These are phyloP conservation scores for Numenius arquata DNA, from an alignment of 2,113 vertebrate genomes.

Conservation along the genomic window DNA sequence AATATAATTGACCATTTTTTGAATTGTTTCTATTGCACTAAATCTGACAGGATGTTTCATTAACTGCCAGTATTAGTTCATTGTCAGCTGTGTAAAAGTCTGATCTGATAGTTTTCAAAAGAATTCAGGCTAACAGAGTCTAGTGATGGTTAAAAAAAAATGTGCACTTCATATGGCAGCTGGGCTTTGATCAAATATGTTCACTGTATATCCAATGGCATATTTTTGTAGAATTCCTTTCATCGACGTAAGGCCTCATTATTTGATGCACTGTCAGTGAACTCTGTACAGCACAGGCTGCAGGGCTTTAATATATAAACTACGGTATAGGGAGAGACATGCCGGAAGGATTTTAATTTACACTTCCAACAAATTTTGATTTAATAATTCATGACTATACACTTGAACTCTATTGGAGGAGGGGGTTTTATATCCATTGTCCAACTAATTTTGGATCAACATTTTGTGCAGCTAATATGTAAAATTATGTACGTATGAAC, in stretches of 20 bases:
- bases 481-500: background rate
- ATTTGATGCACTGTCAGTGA: constrained; percentile 37
- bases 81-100: background rate
- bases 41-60: background rate
- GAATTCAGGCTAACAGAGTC: background rate
- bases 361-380: constrained; percentile 35
- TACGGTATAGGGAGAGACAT: background rate
- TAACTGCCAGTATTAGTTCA: background rate
- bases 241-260: background rate
- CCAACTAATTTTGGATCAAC: constrained; percentile 7
- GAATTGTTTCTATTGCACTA: background rate
- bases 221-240: constrained; percentile 30
- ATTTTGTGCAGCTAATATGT: constrained; percentile 3
- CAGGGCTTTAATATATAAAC: background rate
- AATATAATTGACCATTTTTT: background rate
- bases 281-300: background rate
- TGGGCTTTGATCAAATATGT: constrained; percentile 47
- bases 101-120: background rate
- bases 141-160: background rate
- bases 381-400: constrained; percentile 38
- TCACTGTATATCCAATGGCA: background rate
- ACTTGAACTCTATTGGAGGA: background rate
- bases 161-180: background rate
- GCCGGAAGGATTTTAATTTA: constrained; percentile 22
- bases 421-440: background rate